Percentiles rank a stretch among this genome's conserved stretches.
phyloP scores from a whole-genome alignment of 2,113 vertebrate genomes.

The Empidonax traillii region DNA sequence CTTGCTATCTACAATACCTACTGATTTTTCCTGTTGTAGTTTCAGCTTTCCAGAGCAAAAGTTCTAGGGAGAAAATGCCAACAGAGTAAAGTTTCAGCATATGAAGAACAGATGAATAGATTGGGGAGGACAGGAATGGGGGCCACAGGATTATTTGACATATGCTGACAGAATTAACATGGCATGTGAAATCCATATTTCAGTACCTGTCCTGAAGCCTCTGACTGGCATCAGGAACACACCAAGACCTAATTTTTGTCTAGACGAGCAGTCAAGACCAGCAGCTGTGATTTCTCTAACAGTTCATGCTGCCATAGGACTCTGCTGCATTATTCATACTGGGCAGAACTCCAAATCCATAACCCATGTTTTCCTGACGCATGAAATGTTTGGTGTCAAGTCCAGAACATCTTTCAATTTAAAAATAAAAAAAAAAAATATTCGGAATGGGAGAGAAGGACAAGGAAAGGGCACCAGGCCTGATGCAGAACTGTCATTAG shows the following conservation, averaged over 20 bases:
- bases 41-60: not conserved
- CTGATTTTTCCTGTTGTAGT: not conserved
- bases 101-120: not conserved
- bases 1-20: not conserved
- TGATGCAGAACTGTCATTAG: not conserved
- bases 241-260: not conserved
- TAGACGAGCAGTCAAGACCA: not conserved
- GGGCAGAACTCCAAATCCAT: not conserved
- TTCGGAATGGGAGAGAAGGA: not conserved
- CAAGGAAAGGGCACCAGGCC: not conserved
- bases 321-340: not conserved
- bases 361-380: not conserved
- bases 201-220: not conserved
- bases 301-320: not conserved
- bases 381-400: not conserved
- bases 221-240: not conserved
- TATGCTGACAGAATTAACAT: not conserved
- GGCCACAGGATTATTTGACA: not conserved
- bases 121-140: rapidly evolving
- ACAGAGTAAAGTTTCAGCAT: not conserved
- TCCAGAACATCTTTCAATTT: not conserved
- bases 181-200: not conserved
- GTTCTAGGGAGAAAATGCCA: not conserved
- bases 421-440: not conserved
- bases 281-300: not conserved